phyloP scores from a whole-genome alignment of 2,888 invertebrate species.

The Tethea ocularis region DNA sequence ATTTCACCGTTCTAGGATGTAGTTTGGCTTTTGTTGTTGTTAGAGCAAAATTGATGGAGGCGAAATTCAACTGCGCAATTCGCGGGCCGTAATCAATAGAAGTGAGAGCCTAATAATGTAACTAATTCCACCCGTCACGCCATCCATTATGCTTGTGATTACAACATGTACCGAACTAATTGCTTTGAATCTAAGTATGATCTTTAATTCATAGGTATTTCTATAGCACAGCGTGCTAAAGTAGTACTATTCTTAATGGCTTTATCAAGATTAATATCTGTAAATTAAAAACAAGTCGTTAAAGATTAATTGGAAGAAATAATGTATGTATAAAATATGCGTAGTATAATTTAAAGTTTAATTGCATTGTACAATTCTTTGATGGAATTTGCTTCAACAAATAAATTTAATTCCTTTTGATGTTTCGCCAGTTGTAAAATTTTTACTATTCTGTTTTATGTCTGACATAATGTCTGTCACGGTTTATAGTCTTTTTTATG shows the following conservation, averaged over 20 bases:
- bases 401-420: slow-evolving; percentile 53
- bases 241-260: slow-evolving; percentile 2
- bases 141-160: slow-evolving; percentile 47
- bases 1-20: slow-evolving; percentile 32
- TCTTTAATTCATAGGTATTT: slow-evolving; percentile 13
- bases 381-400: slow-evolving; percentile 39
- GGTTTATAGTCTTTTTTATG: slow-evolving; percentile 55
- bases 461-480: slow-evolving; percentile 44
- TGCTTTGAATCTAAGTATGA: slow-evolving; percentile 28
- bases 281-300: slow-evolving; percentile 7
- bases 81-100: slow-evolving; percentile 51
- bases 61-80: slow-evolving; percentile 47
- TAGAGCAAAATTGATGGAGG: slow-evolving; percentile 38
- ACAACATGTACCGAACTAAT: slow-evolving; percentile 37
- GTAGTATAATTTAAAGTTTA: slow-evolving; percentile 27
- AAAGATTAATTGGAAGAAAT: slow-evolving; percentile 2
- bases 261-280: slow-evolving; percentile 4
- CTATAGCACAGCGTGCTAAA: background rate
- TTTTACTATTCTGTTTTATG: slow-evolving; percentile 58
- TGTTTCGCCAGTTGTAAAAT: slow-evolving; percentile 58
- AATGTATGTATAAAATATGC: background rate
- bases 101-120: slow-evolving; percentile 49
- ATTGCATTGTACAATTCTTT: slow-evolving; percentile 38
- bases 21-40: slow-evolving; percentile 21
- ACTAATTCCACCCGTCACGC: slow-evolving; percentile 55